Evolutionary conservation across 2,797 vertebrate species (phyloP), one percentile per base, ranked within the genome.

Genomic region (Glossophaga mutica): DNA sequence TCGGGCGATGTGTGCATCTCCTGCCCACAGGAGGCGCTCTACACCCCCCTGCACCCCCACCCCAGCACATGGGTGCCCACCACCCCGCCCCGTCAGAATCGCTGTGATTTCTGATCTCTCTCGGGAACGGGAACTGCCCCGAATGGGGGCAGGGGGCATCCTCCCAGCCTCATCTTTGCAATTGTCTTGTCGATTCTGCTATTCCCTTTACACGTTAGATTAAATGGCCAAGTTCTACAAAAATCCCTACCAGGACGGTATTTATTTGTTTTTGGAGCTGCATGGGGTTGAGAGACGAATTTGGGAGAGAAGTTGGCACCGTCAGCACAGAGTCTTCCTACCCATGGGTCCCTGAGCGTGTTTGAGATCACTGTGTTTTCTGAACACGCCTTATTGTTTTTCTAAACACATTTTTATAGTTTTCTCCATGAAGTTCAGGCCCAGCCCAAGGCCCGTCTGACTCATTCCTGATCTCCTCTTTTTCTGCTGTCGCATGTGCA

Each of bases 81-180:
- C 39, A 39, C 39, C 0, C 59, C 1, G 11, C 11, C 59, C 12
- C 2, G 11, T 29, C 26, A 59, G 67, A 37, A 70, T 22, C 6
- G 9, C 67, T 70, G 21, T n/a, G n/a, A 39, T 37, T 42, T 26
- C 68, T 42, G 19, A 70, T 24, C 68, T 39, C 22, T 18, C 71
- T 32, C 14, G 0, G 22, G n/a, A n/a, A n/a, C n/a, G n/a, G n/a
- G 24, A 14, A 24, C 37, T 0, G 21, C 34, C 34, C 0, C 4
- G 5, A 9, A 14, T 50, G 48, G 18, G 48, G 48, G 65, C 9
- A 1, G 19, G 52, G 21, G 55, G 22, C 9, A 26, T 6, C 21
- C 37, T 73, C 42, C 3, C 42, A 32, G 15, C 42, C 71, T 32
- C 42, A 9, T 29, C 71, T 46, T 9, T 8, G 29, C 44, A 29